phyloP scores from a whole-genome alignment of 2,888 invertebrate genomes.

The Nineta flava region DNA sequence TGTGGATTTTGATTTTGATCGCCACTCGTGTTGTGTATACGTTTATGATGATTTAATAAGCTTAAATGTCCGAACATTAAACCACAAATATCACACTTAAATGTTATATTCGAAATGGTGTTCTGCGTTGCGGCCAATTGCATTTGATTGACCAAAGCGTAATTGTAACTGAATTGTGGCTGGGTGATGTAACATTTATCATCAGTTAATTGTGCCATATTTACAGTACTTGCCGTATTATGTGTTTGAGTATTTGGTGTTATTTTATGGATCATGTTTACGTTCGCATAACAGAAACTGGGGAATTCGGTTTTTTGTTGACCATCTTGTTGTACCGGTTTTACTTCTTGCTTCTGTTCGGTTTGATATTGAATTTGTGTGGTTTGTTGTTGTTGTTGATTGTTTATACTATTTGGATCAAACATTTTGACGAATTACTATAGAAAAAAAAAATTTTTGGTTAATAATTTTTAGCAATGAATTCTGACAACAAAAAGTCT shows the following conservation, averaged over 20 bases:
- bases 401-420: slow-evolving; percentile 29
- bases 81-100: slow-evolving; percentile 78
- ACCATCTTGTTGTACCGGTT: slow-evolving; percentile 15
- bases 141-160: slow-evolving; percentile 65
- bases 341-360: slow-evolving; percentile 20
- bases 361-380: slow-evolving; percentile 19
- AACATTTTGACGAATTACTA: slow-evolving; percentile 20
- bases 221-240: slow-evolving; percentile 20
- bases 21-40: slow-evolving; percentile 54
- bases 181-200: slow-evolving; percentile 64
- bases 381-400: slow-evolving; percentile 25
- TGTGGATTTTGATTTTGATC: slow-evolving; percentile 21
- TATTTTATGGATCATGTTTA: slow-evolving; percentile 51
- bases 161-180: slow-evolving; percentile 56
- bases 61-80: slow-evolving; percentile 71
- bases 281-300: slow-evolving; percentile 53
- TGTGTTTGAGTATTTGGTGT: slow-evolving; percentile 27
- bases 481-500: too few species aligned
- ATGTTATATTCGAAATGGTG: slow-evolving; percentile 65
- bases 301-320: slow-evolving; percentile 37
- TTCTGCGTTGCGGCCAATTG: slow-evolving; percentile 46
- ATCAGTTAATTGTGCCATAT: slow-evolving; percentile 50
- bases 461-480: too few species aligned
- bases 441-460: background rate
- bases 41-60: slow-evolving; percentile 71